phyloP scores from a whole-genome alignment of 1,140 invertebrate species.

The Drosophila quadrilineata region DNA sequence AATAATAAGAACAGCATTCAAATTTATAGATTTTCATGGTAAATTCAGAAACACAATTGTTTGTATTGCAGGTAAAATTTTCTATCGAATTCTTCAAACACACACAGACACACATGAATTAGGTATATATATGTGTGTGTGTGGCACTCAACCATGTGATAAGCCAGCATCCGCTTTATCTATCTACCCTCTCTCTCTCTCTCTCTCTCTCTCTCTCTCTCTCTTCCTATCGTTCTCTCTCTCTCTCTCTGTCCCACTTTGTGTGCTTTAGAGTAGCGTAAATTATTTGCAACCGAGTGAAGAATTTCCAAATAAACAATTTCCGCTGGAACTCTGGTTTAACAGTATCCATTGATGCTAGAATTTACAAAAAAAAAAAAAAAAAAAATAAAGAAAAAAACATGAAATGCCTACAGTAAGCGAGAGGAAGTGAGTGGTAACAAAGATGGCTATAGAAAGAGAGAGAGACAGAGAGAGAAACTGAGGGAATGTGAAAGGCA shows the following conservation, averaged over 20 bases:
- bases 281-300: constrained; percentile 44
- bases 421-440: too few relatives aligned
- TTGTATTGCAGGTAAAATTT: constrained; percentile 1
- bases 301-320: constrained; percentile 50
- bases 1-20: background rate
- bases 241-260: background rate
- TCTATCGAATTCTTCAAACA: background rate
- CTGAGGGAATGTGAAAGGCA: constrained; percentile 12
- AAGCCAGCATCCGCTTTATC: constrained; percentile 26
- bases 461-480: too few relatives aligned
- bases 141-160: constrained; percentile 17
- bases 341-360: too few relatives aligned
- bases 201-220: background rate
- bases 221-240: background rate
- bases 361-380: too few relatives aligned
- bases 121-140: too few relatives aligned
- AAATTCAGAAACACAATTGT: constrained; percentile 9
- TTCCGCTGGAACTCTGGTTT: constrained; percentile 31
- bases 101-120: background rate
- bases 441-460: too few relatives aligned
- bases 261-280: constrained; percentile 3
- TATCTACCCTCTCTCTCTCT: too few relatives aligned
- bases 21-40: background rate
- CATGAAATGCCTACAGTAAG: too few relatives aligned
- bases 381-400: too few relatives aligned